Conservation (phyloP, 2,888 invertebrate genomes). For the Athripsodes cinereus region DNA sequence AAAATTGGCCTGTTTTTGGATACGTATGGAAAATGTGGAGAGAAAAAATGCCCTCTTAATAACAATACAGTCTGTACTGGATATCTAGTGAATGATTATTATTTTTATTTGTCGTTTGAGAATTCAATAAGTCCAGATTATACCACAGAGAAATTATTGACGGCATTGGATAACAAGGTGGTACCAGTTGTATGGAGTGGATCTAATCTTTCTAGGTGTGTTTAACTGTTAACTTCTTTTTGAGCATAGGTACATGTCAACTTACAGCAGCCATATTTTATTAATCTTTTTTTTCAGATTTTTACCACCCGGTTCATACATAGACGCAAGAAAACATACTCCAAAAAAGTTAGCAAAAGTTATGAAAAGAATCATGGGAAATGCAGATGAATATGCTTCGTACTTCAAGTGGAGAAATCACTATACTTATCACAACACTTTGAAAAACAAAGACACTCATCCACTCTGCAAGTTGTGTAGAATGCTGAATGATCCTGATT, state of each 20-base stretch:
- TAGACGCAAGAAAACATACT: conserved; percentile 36
- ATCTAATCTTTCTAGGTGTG: conserved; percentile 52
- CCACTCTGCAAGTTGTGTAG: conserved; percentile 40
- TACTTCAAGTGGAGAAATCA: conserved; percentile 42
- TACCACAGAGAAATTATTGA: conserved; percentile 39
- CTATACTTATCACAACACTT: conserved; percentile 36
- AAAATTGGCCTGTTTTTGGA: conserved; percentile 34
- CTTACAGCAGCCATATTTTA: neutral
- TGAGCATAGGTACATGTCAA: too few species aligned
- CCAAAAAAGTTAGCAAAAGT: conserved; percentile 33
- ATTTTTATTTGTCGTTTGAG: conserved; percentile 42
- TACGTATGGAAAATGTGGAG: conserved; percentile 37
- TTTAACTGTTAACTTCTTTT: neutral
- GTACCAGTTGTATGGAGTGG: conserved; percentile 64
- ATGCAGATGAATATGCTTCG: conserved; percentile 34
- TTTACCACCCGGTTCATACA: conserved; percentile 40
- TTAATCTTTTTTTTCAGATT: conserved; percentile 33
- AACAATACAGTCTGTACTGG: conserved; percentile 31
- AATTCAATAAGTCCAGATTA: conserved; percentile 41
- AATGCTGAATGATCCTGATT: conserved; percentile 9
- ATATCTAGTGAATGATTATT: conserved; percentile 34
- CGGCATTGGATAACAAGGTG: conserved; percentile 49
- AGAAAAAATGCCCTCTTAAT: conserved; percentile 33
- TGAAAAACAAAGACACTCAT: conserved; percentile 35
- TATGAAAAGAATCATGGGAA: conserved; percentile 37